Evolutionary conservation across 2,888 invertebrate genomes (phyloP), one percentile per base, ranked within the genome.

Genomic region (Cheilosia variabilis): DNA sequence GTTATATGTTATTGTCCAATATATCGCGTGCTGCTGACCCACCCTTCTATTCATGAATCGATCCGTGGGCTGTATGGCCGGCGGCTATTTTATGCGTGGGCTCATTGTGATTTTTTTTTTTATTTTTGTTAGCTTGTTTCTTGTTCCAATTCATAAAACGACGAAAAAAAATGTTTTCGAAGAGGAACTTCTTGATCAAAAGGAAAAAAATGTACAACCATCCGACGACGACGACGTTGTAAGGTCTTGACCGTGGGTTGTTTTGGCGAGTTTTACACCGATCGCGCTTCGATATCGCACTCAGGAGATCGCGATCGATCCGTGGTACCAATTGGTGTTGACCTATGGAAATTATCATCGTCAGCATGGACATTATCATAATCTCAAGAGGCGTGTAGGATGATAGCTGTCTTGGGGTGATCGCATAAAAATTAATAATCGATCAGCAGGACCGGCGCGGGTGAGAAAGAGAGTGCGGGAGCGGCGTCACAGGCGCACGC

Each of bases 1-100:
- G 43, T 75, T 68, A 50, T 65, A 57, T n/a, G 62, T 75, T 41
- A 57, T 66, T 52, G 47, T 72, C 43, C 78, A 57, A 43, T 63
- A 78, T 73, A 83, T 83, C 83, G 83, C 79, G 83, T 83, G 83
- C 83, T 78, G 83, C 68, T 79, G 71, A 72, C 66, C 82, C 72
- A 78, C 78, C 78, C 62, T 77, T 53, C 71, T 78, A 72, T 83
- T 82, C 72, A 77, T 77, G 78, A 60, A 83, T 78, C 66, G 78
- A 73, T 45, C 57, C 68, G 66, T 58, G 58, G 72, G 52, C 55
- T 22, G 41, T 72, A 62, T 53, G 66, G 73, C 83, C 57, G 68
- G 47, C 68, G 83, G 83, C 62, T 72, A 79, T 79, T 72, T 68
- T 68, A 58, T 83, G 83, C 83, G 83, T 83, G 83, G 83, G 83